Evolutionary conservation across 2,113 vertebrate genomes (phyloP).

Genomic region (Actenoides hombroni): DNA sequence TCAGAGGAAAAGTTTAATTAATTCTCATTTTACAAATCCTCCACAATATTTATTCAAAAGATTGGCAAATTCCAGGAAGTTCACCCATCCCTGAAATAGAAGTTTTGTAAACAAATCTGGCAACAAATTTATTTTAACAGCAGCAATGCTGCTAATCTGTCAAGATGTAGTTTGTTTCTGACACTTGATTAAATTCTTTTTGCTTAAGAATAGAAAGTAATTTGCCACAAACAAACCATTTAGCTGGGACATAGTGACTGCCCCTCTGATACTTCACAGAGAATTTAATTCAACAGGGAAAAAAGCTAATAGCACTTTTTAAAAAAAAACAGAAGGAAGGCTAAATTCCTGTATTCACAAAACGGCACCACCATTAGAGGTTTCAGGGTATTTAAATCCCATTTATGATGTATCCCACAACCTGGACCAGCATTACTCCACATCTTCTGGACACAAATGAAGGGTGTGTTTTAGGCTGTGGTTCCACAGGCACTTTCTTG

Average conservation of each 20-base stretch:
- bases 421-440: not conserved
- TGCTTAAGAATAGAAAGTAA: conserved; percentile 29
- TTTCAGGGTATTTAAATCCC: not conserved
- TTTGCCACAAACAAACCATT: conserved; percentile 26
- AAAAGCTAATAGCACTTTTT: not conserved
- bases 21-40: conserved; percentile 51
- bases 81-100: conserved; percentile 53
- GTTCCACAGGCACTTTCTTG: not conserved
- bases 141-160: conserved; percentile 33
- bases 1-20: conserved; percentile 49
- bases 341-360: not conserved
- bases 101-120: conserved; percentile 66
- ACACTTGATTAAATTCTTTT: conserved; percentile 35
- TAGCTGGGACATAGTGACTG: conserved; percentile 7
- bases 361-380: not conserved
- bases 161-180: conserved; percentile 33
- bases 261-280: not conserved
- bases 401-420: not conserved
- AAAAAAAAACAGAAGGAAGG: not conserved
- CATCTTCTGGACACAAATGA: not conserved
- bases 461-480: not conserved
- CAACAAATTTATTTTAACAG: conserved; percentile 54
- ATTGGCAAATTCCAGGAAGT: conserved; percentile 47
- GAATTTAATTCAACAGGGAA: not conserved
- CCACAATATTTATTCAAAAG: conserved; percentile 55